Evolutionary conservation across 2,113 vertebrate species (phyloP).

Genomic region (Petromus typicus): DNA sequence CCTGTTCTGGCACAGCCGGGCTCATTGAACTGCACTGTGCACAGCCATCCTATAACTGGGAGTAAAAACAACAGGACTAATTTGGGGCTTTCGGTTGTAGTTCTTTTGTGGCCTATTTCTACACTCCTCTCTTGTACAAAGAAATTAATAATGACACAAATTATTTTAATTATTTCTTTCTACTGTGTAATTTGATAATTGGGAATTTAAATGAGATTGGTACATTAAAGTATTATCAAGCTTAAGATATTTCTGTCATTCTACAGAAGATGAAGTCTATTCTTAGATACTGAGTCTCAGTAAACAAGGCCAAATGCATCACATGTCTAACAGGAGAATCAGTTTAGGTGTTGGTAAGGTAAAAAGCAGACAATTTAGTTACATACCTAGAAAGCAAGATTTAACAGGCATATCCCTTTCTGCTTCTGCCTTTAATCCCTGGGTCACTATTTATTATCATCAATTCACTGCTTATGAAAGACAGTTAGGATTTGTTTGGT

Average conservation of each 20-base stretch:
- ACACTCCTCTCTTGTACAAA: neutral
- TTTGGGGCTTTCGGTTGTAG: slow-evolving; percentile 14
- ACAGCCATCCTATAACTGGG: neutral
- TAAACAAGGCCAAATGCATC: slow-evolving; percentile 33
- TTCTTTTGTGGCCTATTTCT: slow-evolving; percentile 59
- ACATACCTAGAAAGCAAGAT: neutral
- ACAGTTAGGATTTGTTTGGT: neutral
- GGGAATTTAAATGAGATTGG: slow-evolving; percentile 54
- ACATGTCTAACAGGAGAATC: neutral
- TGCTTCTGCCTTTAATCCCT: neutral
- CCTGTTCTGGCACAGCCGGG: slow-evolving; percentile 52
- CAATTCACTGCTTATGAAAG: neutral
- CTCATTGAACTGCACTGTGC: neutral
- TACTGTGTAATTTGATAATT: slow-evolving; percentile 45
- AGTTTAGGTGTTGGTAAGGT: neutral
- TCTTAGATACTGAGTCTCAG: neutral
- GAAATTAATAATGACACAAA: slow-evolving; percentile 60
- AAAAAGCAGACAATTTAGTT: neutral
- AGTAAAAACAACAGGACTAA: slow-evolving; percentile 28
- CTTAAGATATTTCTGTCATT: slow-evolving; percentile 52
- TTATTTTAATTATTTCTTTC: slow-evolving; percentile 58
- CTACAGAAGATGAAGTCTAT: slow-evolving; percentile 34
- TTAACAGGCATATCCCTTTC: neutral
- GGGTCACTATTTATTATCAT: neutral
- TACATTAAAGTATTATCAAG: slow-evolving; percentile 46